These are phyloP conservation scores for Valencia hispanica DNA, from an alignment of 2,797 vertebrate species.

Conservation along the genomic window DNA sequence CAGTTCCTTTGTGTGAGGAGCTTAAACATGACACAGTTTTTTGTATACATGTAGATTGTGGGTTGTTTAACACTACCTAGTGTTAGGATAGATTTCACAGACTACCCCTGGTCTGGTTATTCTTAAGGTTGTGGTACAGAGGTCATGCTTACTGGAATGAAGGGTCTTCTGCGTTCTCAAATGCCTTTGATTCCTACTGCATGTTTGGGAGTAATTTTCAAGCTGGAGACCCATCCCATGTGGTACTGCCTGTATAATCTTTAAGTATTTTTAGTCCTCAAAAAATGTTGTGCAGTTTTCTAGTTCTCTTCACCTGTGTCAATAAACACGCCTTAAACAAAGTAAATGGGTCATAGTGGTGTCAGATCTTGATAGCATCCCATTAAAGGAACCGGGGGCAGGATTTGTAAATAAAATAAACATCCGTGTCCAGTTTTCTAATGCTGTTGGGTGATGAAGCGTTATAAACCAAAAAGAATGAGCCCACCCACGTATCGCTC, in stretches of 20 bases:
- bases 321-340: conserved; percentile 49
- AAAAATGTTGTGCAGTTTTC: conserved; percentile 7
- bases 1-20: background rate
- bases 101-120: no score
- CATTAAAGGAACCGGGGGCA: no score
- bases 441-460: no score
- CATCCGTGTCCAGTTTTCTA: no score
- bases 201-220: background rate
- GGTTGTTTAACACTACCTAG: background rate
- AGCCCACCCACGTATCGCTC: no score
- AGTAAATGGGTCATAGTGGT: conserved; percentile 41
- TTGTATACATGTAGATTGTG: background rate
- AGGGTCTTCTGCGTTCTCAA: background rate
- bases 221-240: background rate
- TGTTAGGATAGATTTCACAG: background rate
- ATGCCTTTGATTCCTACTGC: background rate
- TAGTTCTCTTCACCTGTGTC: conserved; percentile 33
- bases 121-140: background rate
- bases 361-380: conserved; percentile 52
- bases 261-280: background rate
- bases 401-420: no score
- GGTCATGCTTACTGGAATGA: background rate
- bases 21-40: background rate
- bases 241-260: background rate
- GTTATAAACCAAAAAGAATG: no score